Evolutionary conservation across 1,140 invertebrate species (phyloP).

Genomic region (Sinella curviseta): DNA sequence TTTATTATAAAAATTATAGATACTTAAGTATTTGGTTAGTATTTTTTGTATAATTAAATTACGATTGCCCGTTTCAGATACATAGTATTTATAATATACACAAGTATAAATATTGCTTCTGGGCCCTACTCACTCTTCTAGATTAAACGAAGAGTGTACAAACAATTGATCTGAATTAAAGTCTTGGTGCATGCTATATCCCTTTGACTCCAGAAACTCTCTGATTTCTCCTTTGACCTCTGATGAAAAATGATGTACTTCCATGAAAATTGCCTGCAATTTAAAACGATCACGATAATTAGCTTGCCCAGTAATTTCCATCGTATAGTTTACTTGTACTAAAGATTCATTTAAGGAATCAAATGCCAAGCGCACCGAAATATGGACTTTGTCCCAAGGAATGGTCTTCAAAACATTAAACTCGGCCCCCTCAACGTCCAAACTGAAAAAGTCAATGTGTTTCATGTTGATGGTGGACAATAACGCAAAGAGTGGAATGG

Average conservation of each 20-base stretch:
- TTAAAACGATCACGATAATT: not conserved
- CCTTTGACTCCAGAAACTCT: not conserved
- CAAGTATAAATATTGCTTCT: too few species aligned
- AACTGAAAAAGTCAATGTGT: not conserved
- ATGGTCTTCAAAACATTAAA: not conserved
- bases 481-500: not conserved
- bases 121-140: too few species aligned
- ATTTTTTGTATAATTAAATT: too few species aligned
- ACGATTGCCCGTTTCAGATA: too few species aligned
- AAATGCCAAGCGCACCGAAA: not conserved
- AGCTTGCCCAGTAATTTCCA: not conserved
- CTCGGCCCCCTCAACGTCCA: not conserved
- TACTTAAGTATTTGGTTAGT: too few species aligned
- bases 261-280: not conserved
- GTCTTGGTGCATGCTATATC: not conserved
- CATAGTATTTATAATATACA: too few species aligned
- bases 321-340: not conserved
- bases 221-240: not conserved
- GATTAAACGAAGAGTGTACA: constrained; percentile 7
- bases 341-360: not conserved
- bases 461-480: not conserved
- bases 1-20: too few species aligned
- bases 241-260: not conserved
- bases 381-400: not conserved
- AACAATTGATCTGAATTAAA: not conserved